A percentile compares a stretch with the other conserved stretches of the same genome.
Conservation (phyloP, 2,113 vertebrate species). For the Onychostoma macrolepis region DNA sequence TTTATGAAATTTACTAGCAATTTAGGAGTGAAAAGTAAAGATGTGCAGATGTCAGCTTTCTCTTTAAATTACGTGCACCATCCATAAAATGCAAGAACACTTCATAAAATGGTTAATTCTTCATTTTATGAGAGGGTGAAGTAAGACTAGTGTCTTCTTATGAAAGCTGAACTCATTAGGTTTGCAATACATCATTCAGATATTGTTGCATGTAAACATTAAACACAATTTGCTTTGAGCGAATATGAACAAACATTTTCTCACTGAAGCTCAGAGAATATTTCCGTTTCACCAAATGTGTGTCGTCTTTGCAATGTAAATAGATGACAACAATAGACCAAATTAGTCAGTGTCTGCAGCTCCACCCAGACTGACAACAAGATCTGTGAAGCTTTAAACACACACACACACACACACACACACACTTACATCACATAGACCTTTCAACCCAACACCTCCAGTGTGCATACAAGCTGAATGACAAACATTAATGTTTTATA, state of each 20-base stretch:
- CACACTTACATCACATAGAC: neutral
- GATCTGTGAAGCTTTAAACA: too few species aligned
- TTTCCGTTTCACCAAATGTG: neutral
- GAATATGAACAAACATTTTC: neutral
- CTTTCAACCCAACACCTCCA: neutral
- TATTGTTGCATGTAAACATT: neutral
- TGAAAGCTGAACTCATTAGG: neutral
- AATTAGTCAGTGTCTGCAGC: neutral
- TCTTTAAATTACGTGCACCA: neutral
- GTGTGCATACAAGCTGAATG: neutral
- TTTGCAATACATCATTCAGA: neutral
- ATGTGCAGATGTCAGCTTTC: neutral
- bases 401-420: too few species aligned
- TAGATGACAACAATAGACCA: conserved; percentile 4
- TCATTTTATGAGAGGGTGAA: neutral
- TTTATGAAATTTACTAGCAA: too few species aligned
- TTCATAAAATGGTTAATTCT: neutral
- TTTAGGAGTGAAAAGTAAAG: too few species aligned
- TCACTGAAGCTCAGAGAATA: neutral
- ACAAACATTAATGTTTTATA: neutral
- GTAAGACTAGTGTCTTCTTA: neutral
- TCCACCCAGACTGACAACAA: too few species aligned
- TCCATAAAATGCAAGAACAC: neutral
- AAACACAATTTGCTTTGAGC: neutral
- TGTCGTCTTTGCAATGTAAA: neutral